A percentile compares a stretch with the other conserved stretches of the same genome.
phyloP scores from a whole-genome alignment of 64 coral and sea anemone genomes.

The Actinia tenebrosa region DNA sequence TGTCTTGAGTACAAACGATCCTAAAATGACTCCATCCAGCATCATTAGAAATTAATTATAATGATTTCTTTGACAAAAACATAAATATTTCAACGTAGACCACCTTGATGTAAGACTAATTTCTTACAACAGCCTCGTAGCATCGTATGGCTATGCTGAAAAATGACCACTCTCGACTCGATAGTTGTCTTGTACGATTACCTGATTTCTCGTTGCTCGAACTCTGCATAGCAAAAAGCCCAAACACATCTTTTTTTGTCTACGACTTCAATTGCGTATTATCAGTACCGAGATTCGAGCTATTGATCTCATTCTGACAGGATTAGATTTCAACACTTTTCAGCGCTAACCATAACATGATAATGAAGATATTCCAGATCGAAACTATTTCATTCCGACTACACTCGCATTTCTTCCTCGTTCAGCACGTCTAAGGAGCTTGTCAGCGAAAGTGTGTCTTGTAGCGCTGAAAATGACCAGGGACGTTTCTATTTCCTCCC shows the following conservation, averaged over 20 bases:
- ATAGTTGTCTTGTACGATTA: neutral
- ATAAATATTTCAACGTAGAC: neutral
- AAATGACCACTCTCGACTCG: neutral
- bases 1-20: neutral
- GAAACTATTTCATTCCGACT: neutral
- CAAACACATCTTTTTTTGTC: neutral
- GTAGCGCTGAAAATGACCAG: neutral
- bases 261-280: neutral
- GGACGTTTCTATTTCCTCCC: neutral
- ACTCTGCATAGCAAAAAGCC: neutral
- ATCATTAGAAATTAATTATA: constrained; percentile 8
- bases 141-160: neutral
- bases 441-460: constrained; percentile 2
- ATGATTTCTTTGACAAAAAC: neutral
- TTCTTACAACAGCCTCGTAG: neutral
- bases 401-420: neutral
- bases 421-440: neutral
- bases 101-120: neutral
- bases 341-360: constrained; percentile 19
- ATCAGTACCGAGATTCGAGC: neutral
- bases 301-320: constrained; percentile 14
- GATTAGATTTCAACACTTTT: constrained; percentile 31
- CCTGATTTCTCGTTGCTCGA: neutral
- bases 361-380: constrained; percentile 2
- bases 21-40: neutral